Conservation (phyloP, 2,888 invertebrate species). For the Tetranychus truncatus region DNA sequence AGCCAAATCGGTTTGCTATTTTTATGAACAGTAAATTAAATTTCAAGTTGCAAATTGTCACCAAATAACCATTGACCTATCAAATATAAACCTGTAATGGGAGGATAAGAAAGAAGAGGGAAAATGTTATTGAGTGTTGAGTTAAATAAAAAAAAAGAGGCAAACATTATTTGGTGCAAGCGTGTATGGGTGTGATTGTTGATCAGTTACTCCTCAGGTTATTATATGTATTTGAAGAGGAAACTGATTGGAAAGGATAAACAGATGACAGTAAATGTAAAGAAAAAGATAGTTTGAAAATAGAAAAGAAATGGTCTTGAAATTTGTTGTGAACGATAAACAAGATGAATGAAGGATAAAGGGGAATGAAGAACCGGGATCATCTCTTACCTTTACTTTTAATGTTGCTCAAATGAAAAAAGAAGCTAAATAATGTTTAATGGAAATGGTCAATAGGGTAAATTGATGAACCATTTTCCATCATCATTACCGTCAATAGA, state of each 20-base stretch:
- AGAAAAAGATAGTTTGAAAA: background rate
- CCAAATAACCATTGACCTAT: background rate
- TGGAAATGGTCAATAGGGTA: background rate
- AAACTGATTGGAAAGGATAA: background rate
- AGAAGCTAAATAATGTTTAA: background rate
- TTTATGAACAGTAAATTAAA: background rate
- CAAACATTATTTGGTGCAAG: too few relatives aligned
- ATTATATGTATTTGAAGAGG: too few relatives aligned
- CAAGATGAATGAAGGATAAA: background rate
- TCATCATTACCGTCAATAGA: background rate
- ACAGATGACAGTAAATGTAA: background rate
- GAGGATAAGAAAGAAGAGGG: background rate
- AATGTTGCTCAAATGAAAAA: background rate
- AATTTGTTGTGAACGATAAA: too few relatives aligned
- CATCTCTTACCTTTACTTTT: too few relatives aligned
- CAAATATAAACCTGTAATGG: background rate
- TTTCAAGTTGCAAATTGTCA: background rate
- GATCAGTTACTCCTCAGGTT: too few relatives aligned
- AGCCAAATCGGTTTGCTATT: background rate
- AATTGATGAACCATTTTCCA: background rate
- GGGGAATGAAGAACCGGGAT: background rate
- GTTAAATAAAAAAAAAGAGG: too few relatives aligned
- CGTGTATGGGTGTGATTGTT: too few relatives aligned
- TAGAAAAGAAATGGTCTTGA: background rate
- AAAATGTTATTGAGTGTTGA: background rate